phyloP scores from a whole-genome alignment of 2,888 invertebrate species.

The Synanthedon formicaeformis region DNA sequence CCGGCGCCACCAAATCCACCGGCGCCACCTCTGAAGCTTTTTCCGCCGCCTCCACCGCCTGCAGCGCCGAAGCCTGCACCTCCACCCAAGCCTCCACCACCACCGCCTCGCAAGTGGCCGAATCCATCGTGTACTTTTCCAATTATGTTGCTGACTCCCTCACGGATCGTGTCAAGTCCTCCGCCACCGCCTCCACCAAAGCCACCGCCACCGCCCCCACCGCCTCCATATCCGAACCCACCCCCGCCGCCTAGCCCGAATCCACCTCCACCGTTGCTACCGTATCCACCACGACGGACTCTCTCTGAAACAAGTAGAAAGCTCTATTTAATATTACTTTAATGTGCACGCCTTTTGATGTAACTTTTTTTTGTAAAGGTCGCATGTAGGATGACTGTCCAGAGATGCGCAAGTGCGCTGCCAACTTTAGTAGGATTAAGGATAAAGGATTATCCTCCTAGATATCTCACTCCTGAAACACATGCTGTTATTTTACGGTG shows the following conservation, averaged over 20 bases:
- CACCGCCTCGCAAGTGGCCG: slow-evolving; percentile 5
- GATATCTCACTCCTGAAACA: no score
- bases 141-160: slow-evolving; percentile 34
- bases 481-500: no score
- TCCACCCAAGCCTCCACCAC: slow-evolving; percentile 19
- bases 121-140: slow-evolving; percentile 35
- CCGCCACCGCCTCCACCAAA: slow-evolving; percentile 18
- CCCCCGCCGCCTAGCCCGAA: slow-evolving; percentile 19
- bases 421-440: no score
- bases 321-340: background rate
- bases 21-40: slow-evolving; percentile 18
- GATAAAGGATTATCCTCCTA: no score
- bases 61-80: slow-evolving; percentile 23
- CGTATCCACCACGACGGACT: slow-evolving; percentile 32
- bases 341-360: background rate
- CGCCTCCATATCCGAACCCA: slow-evolving; percentile 18
- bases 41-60: slow-evolving; percentile 22
- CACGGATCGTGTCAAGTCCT: slow-evolving; percentile 27
- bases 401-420: no score
- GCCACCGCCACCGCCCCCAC: slow-evolving; percentile 10
- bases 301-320: slow-evolving; percentile 24
- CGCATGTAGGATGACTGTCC: no score
- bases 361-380: background rate
- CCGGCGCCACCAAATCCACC: slow-evolving; percentile 17
- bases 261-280: slow-evolving; percentile 23